phyloP scores from a whole-genome alignment of 2,113 vertebrate species.

The Sphaerodactylus townsendi region DNA sequence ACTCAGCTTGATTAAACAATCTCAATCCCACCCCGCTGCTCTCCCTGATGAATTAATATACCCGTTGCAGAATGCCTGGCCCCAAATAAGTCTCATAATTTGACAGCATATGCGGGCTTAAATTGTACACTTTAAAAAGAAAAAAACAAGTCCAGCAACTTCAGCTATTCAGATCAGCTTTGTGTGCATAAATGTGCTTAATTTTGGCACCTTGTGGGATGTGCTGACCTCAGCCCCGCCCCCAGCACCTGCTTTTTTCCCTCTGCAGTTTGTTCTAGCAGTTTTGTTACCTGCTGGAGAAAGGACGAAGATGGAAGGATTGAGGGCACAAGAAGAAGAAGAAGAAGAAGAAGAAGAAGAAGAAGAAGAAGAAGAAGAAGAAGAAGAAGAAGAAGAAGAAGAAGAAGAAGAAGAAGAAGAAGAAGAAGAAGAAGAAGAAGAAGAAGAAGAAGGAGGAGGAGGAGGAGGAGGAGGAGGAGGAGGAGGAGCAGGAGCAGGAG shows the following conservation, averaged over 20 bases:
- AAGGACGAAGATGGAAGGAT: neutral
- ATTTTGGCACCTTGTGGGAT: neutral
- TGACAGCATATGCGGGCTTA: no score
- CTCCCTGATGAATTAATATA: slow-evolving; percentile 43
- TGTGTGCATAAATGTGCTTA: neutral
- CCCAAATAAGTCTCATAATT: neutral
- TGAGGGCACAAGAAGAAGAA: no score
- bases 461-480: no score
- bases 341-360: no score
- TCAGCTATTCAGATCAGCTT: neutral
- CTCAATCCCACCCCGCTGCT: slow-evolving; percentile 26
- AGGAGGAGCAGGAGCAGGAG: no score
- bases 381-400: no score
- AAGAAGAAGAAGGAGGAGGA: no score
- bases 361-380: no score
- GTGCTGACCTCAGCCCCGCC: no score
- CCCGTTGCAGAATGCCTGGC: neutral
- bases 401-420: no score
- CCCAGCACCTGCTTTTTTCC: neutral
- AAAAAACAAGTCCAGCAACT: neutral
- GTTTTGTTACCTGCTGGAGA: neutral
- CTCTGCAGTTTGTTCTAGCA: neutral
- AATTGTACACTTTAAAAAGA: neutral
- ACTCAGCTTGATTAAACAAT: slow-evolving; percentile 43
- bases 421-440: no score